phyloP scores from a whole-genome alignment of 2,888 invertebrate species.

The Amblyjoppa proteus region DNA sequence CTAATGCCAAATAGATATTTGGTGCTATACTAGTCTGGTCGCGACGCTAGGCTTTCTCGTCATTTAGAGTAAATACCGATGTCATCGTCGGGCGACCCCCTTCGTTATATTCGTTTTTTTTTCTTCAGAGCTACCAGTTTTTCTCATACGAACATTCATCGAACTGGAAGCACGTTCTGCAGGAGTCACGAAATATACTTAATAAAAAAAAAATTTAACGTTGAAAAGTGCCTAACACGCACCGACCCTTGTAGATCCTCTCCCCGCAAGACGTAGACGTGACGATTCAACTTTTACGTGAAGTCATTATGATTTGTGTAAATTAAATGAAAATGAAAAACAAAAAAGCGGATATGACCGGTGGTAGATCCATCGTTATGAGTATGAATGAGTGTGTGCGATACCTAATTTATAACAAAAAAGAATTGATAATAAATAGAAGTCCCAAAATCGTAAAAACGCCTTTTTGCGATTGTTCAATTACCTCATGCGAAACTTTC shows the following conservation, averaged over 20 bases:
- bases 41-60: constrained; percentile 53
- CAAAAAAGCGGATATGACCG: constrained; percentile 75
- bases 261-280: constrained; percentile 46
- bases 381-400: constrained; percentile 83
- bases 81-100: constrained; percentile 51
- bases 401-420: constrained; percentile 72
- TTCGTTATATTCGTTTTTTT: constrained; percentile 30
- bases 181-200: constrained; percentile 75
- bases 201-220: constrained; percentile 64
- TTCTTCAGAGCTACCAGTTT: constrained; percentile 60
- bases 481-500: constrained; percentile 1
- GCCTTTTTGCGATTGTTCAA: constrained; percentile 16
- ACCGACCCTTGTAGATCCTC: constrained; percentile 59
- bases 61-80: constrained; percentile 43
- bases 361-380: constrained; percentile 80
- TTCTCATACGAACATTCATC: constrained; percentile 55
- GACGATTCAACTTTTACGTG: constrained; percentile 63
- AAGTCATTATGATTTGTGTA: constrained; percentile 70
- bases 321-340: constrained; percentile 67
- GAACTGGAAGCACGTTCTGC: constrained; percentile 67
- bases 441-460: constrained; percentile 62
- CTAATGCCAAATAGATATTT: constrained; percentile 66
- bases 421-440: constrained; percentile 71
- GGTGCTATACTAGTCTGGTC: constrained; percentile 67
- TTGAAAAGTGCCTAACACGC: constrained; percentile 68